Conservation (phyloP, 2,113 vertebrate species). For the Eira barbara region DNA sequence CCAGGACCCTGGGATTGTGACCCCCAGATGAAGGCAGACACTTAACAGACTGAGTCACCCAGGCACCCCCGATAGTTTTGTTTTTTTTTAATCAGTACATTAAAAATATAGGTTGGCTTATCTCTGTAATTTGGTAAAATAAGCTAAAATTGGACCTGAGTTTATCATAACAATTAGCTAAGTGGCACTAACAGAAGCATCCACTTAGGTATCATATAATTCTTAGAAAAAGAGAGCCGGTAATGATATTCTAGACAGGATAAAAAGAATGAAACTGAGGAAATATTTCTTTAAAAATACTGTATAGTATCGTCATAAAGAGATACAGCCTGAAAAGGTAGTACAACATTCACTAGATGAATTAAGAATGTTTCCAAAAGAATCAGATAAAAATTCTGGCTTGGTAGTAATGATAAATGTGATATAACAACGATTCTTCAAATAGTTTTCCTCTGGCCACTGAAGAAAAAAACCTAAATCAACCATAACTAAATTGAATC, state of each 20-base stretch:
- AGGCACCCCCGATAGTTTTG: background rate
- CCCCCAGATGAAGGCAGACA: too few relatives aligned
- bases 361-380: slow-evolving; percentile 25
- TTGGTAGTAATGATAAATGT: background rate
- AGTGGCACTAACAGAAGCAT: background rate
- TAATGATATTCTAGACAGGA: background rate
- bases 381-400: background rate
- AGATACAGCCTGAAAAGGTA: background rate
- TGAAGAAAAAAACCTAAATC: slow-evolving; percentile 14
- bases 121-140: slow-evolving; percentile 2
- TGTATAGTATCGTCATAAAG: background rate
- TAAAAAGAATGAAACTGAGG: background rate
- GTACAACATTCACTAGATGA: background rate
- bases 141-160: slow-evolving; percentile 9
- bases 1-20: too few relatives aligned
- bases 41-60: too few relatives aligned
- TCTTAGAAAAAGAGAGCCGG: background rate
- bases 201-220: background rate
- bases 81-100: background rate
- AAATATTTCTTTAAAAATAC: slow-evolving; percentile 16
- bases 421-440: background rate
- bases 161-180: slow-evolving; percentile 13
- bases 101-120: background rate
- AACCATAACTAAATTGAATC: background rate
- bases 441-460: background rate